Evolutionary conservation across 2,113 vertebrate genomes (phyloP), one percentile per base, ranked within the genome.

Genomic region (Semnornis frantzii): DNA sequence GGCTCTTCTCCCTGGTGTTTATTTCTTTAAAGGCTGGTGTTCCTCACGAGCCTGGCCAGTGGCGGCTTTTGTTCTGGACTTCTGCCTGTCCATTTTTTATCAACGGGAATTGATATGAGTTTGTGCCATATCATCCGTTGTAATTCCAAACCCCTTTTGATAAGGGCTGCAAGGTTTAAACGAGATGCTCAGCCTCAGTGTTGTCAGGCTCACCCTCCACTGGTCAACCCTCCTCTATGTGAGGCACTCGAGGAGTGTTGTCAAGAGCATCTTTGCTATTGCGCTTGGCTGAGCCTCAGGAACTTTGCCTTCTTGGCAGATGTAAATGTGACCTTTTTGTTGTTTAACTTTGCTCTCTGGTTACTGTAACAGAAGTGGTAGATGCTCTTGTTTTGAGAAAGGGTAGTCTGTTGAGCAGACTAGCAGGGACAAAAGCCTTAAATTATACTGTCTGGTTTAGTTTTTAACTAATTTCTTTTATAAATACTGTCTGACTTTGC

Each of bases 241-340:
- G 4, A 46, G 39, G 39, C 64, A 31, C 34, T 34, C 0, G 0
- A 20, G 37, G 59, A 6, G 74, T 3, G 31, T 46, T 62, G 62
- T 3, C 0, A 42, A 33, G 85, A 81, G 31, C 7, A 0, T 42
- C 66, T 54, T 14, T 34, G 52, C 74, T 28, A 60, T 37, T 73
- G 68, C 9, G 1, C n/a, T 82, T 85, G 91, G 85, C 87, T 1
- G 0, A 85, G 93, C 91, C 93, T 96, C 91, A 83, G 90, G 95
- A 96, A 55, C 73, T 90, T 81, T 65, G 91, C 93, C 90, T 93
- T 70, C 90, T 93, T 91, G 95, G 94, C 95, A 93, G 95, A 62
- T n/a, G 3, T 46, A 86, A 86, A 84, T 66, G 90, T 93, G 94
- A 94, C 87, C 85, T 78, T 92, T 65, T 34, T 39, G 64, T 18